A percentile compares a stretch with the other conserved stretches of the same genome.
Conservation (phyloP, 2,888 invertebrate species). For the Ctenicera cuprea region DNA sequence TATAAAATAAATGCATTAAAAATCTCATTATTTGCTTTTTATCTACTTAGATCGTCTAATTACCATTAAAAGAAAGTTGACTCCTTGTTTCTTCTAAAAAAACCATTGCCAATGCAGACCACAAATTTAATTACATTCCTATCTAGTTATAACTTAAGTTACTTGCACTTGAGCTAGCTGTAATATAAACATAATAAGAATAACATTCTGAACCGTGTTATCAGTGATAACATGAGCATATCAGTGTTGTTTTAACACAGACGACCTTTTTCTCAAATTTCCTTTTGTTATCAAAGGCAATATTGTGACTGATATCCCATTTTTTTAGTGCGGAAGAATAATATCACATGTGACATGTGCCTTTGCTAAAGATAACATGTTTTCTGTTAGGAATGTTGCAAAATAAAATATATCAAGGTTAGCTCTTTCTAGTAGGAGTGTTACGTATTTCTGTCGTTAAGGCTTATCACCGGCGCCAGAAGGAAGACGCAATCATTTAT, state of each 20-base stretch:
- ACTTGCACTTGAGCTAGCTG: not conserved
- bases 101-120: too few relatives aligned
- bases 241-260: constrained; percentile 27
- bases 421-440: not conserved
- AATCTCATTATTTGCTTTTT: too few relatives aligned
- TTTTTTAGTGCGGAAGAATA: constrained; percentile 24
- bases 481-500: too few relatives aligned
- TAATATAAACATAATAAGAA: not conserved
- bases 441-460: too few relatives aligned
- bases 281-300: constrained; percentile 30
- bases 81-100: too few relatives aligned
- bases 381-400: not conserved
- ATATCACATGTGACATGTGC: not conserved
- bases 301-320: constrained; percentile 2
- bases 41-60: too few relatives aligned
- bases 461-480: too few relatives aligned
- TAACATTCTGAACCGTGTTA: constrained; percentile 4
- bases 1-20: too few relatives aligned
- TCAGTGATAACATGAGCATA: constrained; percentile 8
- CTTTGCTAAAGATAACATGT: constrained; percentile 1
- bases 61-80: too few relatives aligned
- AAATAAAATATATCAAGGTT: not conserved
- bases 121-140: too few relatives aligned
- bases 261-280: constrained; percentile 28
- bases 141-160: too few relatives aligned